A percentile compares a stretch with the other conserved stretches of the same genome.
Conservation (phyloP, 2,113 vertebrate genomes). For the Galemys pyrenaicus region DNA sequence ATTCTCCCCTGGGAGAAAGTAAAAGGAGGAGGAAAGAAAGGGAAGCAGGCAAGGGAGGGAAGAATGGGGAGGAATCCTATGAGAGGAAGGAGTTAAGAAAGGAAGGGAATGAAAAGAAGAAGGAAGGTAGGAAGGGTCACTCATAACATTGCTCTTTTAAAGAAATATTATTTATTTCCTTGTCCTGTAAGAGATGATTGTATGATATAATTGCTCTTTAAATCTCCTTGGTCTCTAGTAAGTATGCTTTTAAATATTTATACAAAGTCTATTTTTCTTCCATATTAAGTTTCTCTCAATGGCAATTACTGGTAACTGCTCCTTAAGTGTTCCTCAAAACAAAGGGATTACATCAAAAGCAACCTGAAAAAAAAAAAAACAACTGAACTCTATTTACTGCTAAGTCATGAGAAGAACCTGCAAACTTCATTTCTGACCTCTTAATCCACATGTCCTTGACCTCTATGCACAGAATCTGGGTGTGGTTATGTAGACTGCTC, state of each 20-base stretch:
- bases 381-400: rapidly evolving
- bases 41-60: background rate
- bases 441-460: background rate
- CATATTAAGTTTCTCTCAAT: background rate
- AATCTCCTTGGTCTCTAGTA: conserved; percentile 9
- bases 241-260: conserved; percentile 60
- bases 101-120: background rate
- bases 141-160: background rate
- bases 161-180: background rate
- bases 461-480: background rate
- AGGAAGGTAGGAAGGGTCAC: background rate
- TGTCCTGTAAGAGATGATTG: background rate
- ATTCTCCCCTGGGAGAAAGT: background rate
- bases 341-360: background rate
- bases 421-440: background rate
- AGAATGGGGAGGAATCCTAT: background rate
- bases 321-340: background rate
- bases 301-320: background rate
- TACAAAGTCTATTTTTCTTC: conserved; percentile 23
- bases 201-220: conserved; percentile 31
- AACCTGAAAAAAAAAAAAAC: background rate
- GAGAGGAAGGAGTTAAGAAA: no score
- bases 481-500: background rate
- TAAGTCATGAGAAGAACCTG: background rate
- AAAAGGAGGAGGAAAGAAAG: background rate